Percentiles rank a stretch among this genome's conserved stretches.
Conservation (phyloP, 2,888 invertebrate species). For the Glyphotaelius pellucidus region DNA sequence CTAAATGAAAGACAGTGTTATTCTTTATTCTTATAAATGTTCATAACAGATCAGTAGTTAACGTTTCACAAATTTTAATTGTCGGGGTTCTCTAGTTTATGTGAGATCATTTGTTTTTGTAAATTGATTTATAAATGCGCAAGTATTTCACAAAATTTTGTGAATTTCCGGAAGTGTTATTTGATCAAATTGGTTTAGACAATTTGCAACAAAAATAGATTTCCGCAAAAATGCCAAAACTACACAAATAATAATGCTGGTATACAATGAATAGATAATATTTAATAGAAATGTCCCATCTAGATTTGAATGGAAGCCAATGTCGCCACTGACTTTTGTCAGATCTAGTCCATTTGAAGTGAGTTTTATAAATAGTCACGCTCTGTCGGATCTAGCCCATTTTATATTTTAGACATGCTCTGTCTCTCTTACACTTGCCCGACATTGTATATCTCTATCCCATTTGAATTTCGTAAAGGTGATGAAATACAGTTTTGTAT, state of each 20-base stretch:
- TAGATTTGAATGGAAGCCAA: too few species aligned
- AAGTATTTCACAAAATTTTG: not conserved
- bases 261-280: not conserved
- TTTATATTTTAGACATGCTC: too few species aligned
- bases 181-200: not conserved
- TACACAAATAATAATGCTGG: not conserved
- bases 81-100: not conserved
- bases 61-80: too few species aligned
- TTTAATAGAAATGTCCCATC: too few species aligned
- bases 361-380: too few species aligned
- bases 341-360: too few species aligned
- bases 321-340: too few species aligned
- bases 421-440: too few species aligned
- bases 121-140: not conserved
- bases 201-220: not conserved
- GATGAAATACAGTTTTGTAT: too few species aligned
- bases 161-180: not conserved
- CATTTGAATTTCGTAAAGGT: too few species aligned
- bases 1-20: not conserved
- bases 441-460: too few species aligned
- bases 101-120: not conserved
- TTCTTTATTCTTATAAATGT: not conserved
- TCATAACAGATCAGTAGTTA: not conserved
- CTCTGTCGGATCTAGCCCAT: too few species aligned
- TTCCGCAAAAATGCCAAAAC: not conserved